Conservation (phyloP, 2,797 vertebrate species). For the Emys orbicularis region DNA sequence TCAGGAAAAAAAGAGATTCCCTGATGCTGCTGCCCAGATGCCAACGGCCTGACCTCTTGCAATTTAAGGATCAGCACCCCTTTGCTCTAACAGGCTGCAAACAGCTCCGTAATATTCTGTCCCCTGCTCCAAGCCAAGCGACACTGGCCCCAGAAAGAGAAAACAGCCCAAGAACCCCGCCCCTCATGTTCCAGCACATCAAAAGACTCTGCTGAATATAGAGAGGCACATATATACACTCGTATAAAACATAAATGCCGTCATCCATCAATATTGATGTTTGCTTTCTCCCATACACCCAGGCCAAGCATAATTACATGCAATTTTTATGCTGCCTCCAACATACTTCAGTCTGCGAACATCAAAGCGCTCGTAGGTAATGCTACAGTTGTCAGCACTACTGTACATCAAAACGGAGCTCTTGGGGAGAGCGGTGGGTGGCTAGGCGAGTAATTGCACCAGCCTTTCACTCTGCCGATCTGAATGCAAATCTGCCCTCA, state of each 20-base stretch:
- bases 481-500: not conserved
- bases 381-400: constrained; percentile 13
- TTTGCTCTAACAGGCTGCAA: accelerated
- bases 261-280: constrained; percentile 73
- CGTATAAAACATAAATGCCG: constrained; percentile 63
- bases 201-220: constrained; percentile 43
- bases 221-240: not conserved
- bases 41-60: accelerated
- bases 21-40: accelerated
- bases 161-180: not conserved
- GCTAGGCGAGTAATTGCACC: not conserved
- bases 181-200: constrained; percentile 13
- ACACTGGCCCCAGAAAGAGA: not conserved
- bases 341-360: constrained; percentile 52
- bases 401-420: constrained; percentile 43
- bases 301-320: constrained; percentile 67
- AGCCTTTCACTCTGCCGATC: not conserved
- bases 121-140: not conserved
- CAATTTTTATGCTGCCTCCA: constrained; percentile 64
- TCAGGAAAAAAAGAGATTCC: not conserved
- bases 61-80: not conserved
- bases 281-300: constrained; percentile 56
- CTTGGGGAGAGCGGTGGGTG: not conserved
- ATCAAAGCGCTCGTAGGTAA: constrained; percentile 46
- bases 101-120: not conserved